Evolutionary conservation across 2,888 invertebrate species (phyloP).

Genomic region (Drosophila mimetica): DNA sequence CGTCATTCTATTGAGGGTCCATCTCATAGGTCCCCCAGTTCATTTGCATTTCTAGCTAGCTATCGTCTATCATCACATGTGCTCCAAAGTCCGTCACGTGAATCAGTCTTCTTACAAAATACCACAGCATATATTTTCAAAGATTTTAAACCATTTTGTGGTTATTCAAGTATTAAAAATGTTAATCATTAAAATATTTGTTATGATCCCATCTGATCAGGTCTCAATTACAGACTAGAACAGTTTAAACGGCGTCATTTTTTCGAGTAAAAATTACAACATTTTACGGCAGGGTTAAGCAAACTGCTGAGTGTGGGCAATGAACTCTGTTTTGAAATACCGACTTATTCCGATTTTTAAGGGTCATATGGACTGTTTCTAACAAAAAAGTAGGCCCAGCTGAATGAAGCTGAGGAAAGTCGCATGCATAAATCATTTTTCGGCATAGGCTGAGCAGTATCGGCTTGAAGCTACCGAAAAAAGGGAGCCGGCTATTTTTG

Average conservation of each 20-base stretch:
- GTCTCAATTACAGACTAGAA: no score
- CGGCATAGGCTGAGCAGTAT: constrained; percentile 58
- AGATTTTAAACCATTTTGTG: constrained; percentile 11
- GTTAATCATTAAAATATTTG: no score
- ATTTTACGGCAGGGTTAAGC: not conserved
- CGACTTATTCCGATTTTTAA: constrained; percentile 8
- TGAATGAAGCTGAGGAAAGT: constrained; percentile 60
- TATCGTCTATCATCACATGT: constrained; percentile 36
- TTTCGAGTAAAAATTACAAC: not conserved
- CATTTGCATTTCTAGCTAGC: constrained; percentile 42
- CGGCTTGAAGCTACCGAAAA: constrained; percentile 13
- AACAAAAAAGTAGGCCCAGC: constrained; percentile 34
- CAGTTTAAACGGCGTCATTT: not conserved
- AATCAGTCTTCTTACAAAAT: constrained; percentile 48
- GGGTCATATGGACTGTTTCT: constrained; percentile 25
- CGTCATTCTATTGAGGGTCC: constrained; percentile 54
- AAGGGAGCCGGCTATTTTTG: constrained; percentile 60
- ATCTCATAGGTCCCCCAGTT: constrained; percentile 6
- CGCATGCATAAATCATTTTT: constrained; percentile 72
- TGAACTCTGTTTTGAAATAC: constrained; percentile 18
- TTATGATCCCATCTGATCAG: no score
- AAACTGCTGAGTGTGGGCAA: not conserved
- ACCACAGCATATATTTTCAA: constrained; percentile 59
- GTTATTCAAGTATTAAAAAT: not conserved
- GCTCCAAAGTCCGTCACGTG: constrained; percentile 57